Percentiles rank a stretch among this genome's conserved stretches.
Evolutionary conservation across 2,888 invertebrate genomes (phyloP).

Genomic region (Antheraea assamensis): DNA sequence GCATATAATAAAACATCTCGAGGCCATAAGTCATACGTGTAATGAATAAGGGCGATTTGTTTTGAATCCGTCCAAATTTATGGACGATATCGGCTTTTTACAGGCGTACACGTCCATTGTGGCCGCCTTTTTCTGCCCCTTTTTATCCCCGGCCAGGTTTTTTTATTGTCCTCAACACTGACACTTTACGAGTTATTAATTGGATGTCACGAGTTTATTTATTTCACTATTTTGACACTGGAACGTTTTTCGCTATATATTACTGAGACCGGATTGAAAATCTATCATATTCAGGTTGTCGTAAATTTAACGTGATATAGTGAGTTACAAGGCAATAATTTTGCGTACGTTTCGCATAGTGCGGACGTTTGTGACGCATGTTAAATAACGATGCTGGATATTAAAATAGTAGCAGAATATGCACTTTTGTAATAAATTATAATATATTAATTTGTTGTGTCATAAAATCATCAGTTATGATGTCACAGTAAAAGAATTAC

Average conservation of each 20-base stretch:
- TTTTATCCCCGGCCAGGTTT: constrained; percentile 66
- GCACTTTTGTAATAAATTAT: constrained; percentile 49
- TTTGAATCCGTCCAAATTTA: constrained; percentile 81
- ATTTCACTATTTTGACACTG: constrained; percentile 81
- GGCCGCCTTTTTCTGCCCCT: constrained; percentile 76
- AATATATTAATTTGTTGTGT: constrained; percentile 40
- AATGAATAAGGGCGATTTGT: constrained; percentile 83
- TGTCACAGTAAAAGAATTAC: constrained; percentile 32
- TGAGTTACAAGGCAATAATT: constrained; percentile 80
- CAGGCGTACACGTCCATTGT: constrained; percentile 78
- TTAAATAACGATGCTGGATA: constrained; percentile 77
- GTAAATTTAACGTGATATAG: constrained; percentile 81
- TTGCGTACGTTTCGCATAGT: constrained; percentile 74
- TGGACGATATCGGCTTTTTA: constrained; percentile 78
- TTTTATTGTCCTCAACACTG: constrained; percentile 76
- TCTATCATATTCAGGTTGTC: constrained; percentile 82
- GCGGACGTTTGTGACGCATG: constrained; percentile 77
- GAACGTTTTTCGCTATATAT: constrained; percentile 76
- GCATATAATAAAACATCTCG: constrained; percentile 73
- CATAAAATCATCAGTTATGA: constrained; percentile 34
- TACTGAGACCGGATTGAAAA: constrained; percentile 78
- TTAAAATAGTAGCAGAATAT: constrained; percentile 72
- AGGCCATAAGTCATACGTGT: constrained; percentile 79
- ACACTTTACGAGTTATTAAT: constrained; percentile 83
- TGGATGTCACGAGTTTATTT: constrained; percentile 80